These are phyloP conservation scores for Chloropsis cyanopogon DNA, from an alignment of 2,113 vertebrate genomes.

Conservation along the genomic window DNA sequence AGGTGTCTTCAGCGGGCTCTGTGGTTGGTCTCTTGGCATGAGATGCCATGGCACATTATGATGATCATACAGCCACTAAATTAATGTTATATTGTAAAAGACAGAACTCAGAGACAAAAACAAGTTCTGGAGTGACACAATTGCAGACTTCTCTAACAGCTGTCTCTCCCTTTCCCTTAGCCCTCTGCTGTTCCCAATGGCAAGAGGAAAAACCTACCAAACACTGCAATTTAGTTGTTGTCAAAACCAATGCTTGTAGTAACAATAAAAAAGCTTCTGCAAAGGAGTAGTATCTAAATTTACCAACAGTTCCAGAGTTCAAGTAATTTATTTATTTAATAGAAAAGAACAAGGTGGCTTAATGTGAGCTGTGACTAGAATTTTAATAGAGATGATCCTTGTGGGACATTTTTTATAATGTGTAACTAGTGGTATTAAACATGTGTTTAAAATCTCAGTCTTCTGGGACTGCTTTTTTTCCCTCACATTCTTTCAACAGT, in stretches of 20 bases:
- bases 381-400: conserved; percentile 16
- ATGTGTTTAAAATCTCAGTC: neutral
- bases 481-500: neutral
- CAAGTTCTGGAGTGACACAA: neutral
- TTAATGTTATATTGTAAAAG: neutral
- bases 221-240: neutral
- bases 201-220: neutral
- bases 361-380: conserved; percentile 43
- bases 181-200: neutral
- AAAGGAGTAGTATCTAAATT: conserved; percentile 10
- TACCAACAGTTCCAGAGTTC: conserved; percentile 23
- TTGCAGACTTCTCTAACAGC: neutral
- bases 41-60: neutral
- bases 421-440: neutral
- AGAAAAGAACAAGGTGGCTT: conserved; percentile 28
- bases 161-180: neutral
- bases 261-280: neutral
- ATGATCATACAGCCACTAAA: neutral
- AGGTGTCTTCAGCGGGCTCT: neutral
- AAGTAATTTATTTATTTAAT: conserved; percentile 49
- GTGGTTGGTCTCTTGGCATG: neutral
- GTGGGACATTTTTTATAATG: neutral
- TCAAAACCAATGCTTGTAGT: neutral
- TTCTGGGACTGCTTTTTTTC: neutral
- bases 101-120: neutral